Conservation (phyloP, 1,140 invertebrate genomes). For the Spodoptera litura region DNA sequence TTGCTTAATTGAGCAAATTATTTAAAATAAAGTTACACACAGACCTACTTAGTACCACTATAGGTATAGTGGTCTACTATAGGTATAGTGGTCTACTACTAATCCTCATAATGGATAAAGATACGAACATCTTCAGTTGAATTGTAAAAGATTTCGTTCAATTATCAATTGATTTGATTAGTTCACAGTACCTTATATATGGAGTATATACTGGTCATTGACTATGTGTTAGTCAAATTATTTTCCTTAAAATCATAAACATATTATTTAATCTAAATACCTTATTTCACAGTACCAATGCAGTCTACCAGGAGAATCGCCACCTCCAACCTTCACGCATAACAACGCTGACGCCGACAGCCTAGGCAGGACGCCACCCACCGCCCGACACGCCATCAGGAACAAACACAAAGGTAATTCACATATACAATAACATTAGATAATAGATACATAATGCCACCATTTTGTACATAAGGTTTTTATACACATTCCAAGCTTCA, state of each 20-base stretch:
- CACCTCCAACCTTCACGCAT: slow-evolving; percentile 60
- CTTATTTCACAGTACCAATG: slow-evolving; percentile 51
- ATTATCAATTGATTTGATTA: slow-evolving; percentile 59
- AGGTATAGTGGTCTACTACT: too few species aligned
- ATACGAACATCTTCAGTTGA: slow-evolving; percentile 61
- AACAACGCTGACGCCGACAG: slow-evolving; percentile 80
- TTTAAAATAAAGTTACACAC: too few species aligned
- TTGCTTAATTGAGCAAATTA: too few species aligned
- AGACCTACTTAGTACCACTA: too few species aligned
- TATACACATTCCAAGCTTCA: too few species aligned
- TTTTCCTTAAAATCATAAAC: too few species aligned
- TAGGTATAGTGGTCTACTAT: too few species aligned
- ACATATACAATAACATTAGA: not conserved
- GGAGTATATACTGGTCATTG: not conserved
- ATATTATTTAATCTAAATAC: too few species aligned
- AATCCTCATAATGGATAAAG: slow-evolving; percentile 72
- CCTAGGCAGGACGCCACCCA: slow-evolving; percentile 74
- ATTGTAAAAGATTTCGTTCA: slow-evolving; percentile 63
- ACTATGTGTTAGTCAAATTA: not conserved
- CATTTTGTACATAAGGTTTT: too few species aligned
- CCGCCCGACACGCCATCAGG: slow-evolving; percentile 63
- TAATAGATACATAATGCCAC: not conserved
- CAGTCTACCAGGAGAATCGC: slow-evolving; percentile 58
- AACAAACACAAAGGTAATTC: slow-evolving; percentile 73
- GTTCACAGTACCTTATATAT: slow-evolving; percentile 1